Percentiles rank a stretch among this genome's conserved stretches.
Evolutionary conservation across 2,888 invertebrate genomes (phyloP).

Genomic region (Orchestes rusci): DNA sequence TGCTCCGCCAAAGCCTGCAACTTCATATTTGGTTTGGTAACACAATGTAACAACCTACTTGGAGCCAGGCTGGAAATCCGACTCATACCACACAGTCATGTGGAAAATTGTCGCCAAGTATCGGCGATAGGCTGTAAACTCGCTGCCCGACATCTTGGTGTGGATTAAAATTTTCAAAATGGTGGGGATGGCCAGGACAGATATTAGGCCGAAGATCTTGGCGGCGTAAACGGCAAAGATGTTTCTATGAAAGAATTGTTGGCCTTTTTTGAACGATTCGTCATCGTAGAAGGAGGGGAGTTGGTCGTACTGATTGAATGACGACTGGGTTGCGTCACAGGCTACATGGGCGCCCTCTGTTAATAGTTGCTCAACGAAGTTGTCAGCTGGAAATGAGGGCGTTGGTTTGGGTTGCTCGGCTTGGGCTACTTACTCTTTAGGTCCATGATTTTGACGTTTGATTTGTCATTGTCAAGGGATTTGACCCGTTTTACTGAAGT

Average conservation of each 20-base stretch:
- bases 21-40: background rate
- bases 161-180: slow-evolving; percentile 64
- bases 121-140: slow-evolving; percentile 61
- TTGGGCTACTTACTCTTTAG: too few species aligned
- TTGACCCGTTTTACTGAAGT: too few species aligned
- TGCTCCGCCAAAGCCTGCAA: slow-evolving; percentile 59
- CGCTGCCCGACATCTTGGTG: slow-evolving; percentile 62
- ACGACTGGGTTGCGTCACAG: slow-evolving; percentile 46
- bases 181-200: slow-evolving; percentile 67
- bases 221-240: slow-evolving; percentile 61
- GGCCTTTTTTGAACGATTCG: slow-evolving; percentile 60
- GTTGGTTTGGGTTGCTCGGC: too few species aligned
- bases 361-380: slow-evolving; percentile 38
- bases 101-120: slow-evolving; percentile 76
- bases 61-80: slow-evolving; percentile 56
- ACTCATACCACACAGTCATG: slow-evolving; percentile 69
- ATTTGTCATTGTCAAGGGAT: too few species aligned
- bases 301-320: slow-evolving; percentile 44
- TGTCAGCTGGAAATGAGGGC: slow-evolving; percentile 23
- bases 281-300: slow-evolving; percentile 64
- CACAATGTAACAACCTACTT: slow-evolving; percentile 39
- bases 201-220: slow-evolving; percentile 69
- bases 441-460: too few species aligned
- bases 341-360: slow-evolving; percentile 44
- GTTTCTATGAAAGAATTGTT: slow-evolving; percentile 62